phyloP scores from a whole-genome alignment of 2,797 vertebrate genomes.

The Propithecus deckenii region DNA sequence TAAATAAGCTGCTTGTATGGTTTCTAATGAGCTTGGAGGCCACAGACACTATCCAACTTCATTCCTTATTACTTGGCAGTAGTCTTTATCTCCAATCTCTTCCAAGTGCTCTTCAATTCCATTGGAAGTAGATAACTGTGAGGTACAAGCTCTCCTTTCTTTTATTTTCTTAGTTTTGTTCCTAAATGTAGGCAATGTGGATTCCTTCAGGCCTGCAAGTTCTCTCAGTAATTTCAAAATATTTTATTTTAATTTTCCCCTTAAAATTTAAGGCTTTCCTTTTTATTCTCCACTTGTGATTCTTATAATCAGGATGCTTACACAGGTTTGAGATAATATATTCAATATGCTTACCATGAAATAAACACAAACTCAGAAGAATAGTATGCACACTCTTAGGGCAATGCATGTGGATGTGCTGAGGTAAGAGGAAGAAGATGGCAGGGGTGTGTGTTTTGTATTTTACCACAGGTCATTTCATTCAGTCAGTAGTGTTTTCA shows the following conservation, averaged over 20 bases:
- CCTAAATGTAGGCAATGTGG: neutral
- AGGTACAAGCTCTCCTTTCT: neutral
- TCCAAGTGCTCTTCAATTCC: neutral
- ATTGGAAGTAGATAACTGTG: neutral
- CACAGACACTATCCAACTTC: neutral
- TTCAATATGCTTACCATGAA: neutral
- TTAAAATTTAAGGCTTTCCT: constrained; percentile 5
- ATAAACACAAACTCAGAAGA: constrained; percentile 1
- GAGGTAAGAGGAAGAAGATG: neutral
- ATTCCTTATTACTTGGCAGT: neutral
- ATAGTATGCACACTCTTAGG: neutral
- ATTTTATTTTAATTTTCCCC: neutral
- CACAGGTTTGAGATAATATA: neutral
- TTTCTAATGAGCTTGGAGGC: constrained; percentile 2
- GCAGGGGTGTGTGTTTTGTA: neutral
- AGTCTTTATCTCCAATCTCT: neutral
- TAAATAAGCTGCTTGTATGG: neutral
- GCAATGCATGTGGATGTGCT: neutral
- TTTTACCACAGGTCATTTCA: neutral
- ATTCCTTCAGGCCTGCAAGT: neutral
- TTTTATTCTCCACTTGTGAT: constrained; percentile 5
- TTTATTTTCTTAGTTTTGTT: neutral
- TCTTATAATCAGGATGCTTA: neutral
- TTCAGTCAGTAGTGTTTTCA: neutral
- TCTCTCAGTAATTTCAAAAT: constrained; percentile 34